Base-by-base conservation (phyloP, 1,140 invertebrate species). In the Eriocheir sinensis region DNA sequence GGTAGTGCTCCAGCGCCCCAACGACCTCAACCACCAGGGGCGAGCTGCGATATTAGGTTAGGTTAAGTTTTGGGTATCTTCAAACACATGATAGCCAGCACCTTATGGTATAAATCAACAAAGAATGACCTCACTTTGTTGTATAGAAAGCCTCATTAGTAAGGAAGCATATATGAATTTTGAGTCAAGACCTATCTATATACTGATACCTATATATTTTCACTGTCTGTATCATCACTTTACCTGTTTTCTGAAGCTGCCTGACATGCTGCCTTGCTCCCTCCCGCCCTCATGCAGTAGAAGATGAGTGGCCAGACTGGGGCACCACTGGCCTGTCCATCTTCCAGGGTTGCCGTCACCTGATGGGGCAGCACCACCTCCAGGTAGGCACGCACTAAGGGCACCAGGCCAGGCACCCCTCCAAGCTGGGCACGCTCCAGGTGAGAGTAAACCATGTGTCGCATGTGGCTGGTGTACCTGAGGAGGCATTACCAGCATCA, bases 291-390 rank as follows among this genome's bases (percentile, higher is more conserved):
- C 90, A 96, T 93, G 92, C 96, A 96, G 94, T 94, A 95, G 90
- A 93, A 96, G 79, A 96, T 94, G 34, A 96, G 91, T 1, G 96
- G 95, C 96, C 96, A 96, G 6, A 95, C 96, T 8, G 96, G 96
- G 40, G 92, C 95, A 30, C 95, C 93, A 41, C 92, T 91, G 32
- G 94, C 95, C 36, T 81, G 91, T 12, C 94, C 94, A 79, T 95
- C 95, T 79, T 95, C 96, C 85, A 95, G 92, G 4, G 93, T 90
- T 15, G 95, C 21, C 0, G 41, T 17, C 9, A 89, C 41, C 40
- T 94, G 90, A 0, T 90, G 41, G 6, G 94, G 92, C n/a, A 95
- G 34, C 2, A 94, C 93, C 30, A 96, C 96, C 15, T 92, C 92
- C 90, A 96, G 80, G 80, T 93, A 96, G 1, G 94, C 94, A n/a